These are phyloP conservation scores for Pomatostomus ruficeps DNA, from an alignment of 2,113 vertebrate genomes.

Conservation along the genomic window DNA sequence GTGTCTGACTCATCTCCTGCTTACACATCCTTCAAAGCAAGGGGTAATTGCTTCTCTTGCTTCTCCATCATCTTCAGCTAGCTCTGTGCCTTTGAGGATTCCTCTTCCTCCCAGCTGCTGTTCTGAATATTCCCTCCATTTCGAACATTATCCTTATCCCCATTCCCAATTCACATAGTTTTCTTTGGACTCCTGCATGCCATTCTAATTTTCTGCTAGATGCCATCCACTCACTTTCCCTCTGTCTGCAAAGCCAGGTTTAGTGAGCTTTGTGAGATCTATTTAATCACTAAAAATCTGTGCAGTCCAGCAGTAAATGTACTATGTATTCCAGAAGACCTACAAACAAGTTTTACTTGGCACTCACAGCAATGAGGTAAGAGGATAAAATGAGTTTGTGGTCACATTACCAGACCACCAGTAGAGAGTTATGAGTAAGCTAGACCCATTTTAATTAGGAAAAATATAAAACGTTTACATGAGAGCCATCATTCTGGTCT, in stretches of 20 bases:
- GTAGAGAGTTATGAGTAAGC: slow-evolving; percentile 39
- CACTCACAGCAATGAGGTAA: slow-evolving; percentile 58
- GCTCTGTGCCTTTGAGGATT: not conserved
- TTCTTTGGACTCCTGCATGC: slow-evolving; percentile 23
- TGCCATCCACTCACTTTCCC: not conserved
- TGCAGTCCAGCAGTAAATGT: slow-evolving; percentile 31
- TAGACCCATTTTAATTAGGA: not conserved
- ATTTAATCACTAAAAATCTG: slow-evolving; percentile 19
- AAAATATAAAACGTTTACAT: slow-evolving; percentile 26
- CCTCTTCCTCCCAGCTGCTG: not conserved
- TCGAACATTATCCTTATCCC: not conserved
- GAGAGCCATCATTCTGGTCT: not conserved
- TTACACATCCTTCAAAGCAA: not conserved
- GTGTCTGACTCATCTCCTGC: not conserved
- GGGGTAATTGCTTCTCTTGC: not conserved
- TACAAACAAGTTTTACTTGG: slow-evolving; percentile 51
- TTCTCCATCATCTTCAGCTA: not conserved
- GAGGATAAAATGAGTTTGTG: slow-evolving; percentile 44
- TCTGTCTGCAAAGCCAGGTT: slow-evolving; percentile 11
- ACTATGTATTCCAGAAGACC: slow-evolving; percentile 37
- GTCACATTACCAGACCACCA: slow-evolving; percentile 47
- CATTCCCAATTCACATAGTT: not conserved
- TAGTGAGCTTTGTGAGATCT: not conserved
- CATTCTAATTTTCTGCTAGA: slow-evolving; percentile 26
- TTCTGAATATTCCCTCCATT: not conserved